Evolutionary conservation across 1,140 invertebrate genomes (phyloP).

Genomic region (Stratiolaelaps scimitus): DNA sequence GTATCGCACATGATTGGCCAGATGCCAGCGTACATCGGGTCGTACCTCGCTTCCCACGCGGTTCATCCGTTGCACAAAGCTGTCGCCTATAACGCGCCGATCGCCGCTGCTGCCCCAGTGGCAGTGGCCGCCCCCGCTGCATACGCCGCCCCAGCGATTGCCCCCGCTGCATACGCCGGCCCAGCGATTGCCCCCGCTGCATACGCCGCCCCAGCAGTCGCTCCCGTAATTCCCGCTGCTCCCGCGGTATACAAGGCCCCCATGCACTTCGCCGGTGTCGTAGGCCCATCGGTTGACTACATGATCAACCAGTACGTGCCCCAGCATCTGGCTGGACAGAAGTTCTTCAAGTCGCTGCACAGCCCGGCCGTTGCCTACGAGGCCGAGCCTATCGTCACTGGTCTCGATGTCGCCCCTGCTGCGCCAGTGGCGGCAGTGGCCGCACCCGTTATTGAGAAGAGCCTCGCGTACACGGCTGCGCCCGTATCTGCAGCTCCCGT

Average conservation of each 20-base stretch:
- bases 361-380: constrained; percentile 12
- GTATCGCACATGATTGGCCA: constrained; percentile 10
- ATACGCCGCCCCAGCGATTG: no score
- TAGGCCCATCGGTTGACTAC: constrained; percentile 13
- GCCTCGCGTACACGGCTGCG: background rate
- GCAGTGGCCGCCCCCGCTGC: no score
- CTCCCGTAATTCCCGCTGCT: constrained; percentile 3
- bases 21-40: constrained; percentile 8
- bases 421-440: background rate
- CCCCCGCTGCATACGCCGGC: no score
- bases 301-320: constrained; percentile 17
- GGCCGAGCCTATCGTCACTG: background rate
- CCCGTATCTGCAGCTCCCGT: background rate
- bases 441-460: background rate
- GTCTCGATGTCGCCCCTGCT: constrained; percentile 9
- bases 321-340: constrained; percentile 8
- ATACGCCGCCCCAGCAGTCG: background rate
- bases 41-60: background rate
- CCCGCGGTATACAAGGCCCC: constrained; percentile 17
- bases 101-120: background rate
- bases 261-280: constrained; percentile 3
- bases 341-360: constrained; percentile 10
- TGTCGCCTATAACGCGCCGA: constrained; percentile 23
- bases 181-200: background rate
- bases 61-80: constrained; percentile 25